Evolutionary conservation across 2,888 invertebrate genomes (phyloP).

Genomic region (Megastigmus dorsalis): DNA sequence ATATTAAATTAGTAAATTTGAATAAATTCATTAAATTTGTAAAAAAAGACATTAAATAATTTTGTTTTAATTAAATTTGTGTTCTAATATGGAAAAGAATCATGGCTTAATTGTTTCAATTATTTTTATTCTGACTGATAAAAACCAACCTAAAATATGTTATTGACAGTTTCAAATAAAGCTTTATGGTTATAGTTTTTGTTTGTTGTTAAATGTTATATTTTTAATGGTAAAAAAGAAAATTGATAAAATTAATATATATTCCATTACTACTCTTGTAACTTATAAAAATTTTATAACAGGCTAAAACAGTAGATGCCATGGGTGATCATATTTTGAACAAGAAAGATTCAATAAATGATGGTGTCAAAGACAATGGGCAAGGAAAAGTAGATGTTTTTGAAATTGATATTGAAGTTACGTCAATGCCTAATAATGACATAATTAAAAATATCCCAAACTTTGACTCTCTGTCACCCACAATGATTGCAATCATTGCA

Average conservation of each 20-base stretch:
- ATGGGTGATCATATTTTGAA: constrained; percentile 19
- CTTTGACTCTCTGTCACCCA: background rate
- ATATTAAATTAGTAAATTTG: constrained; percentile 14
- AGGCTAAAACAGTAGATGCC: background rate
- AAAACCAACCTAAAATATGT: constrained; percentile 37
- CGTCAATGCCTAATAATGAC: constrained; percentile 10
- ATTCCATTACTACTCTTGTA: too few species aligned
- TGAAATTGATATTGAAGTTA: constrained; percentile 32
- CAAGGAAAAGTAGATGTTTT: constrained; percentile 27
- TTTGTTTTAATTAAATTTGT: background rate
- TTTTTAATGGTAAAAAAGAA: too few species aligned
- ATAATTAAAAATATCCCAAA: background rate
- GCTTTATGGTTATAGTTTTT: background rate
- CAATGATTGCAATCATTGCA: constrained; percentile 34
- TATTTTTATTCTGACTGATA: background rate
- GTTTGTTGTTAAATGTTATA: too few species aligned
- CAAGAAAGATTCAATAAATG: background rate
- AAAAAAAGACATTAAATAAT: background rate
- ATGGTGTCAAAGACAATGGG: background rate
- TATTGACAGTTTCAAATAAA: constrained; percentile 5
- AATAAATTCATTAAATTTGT: background rate
- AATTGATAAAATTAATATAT: too few species aligned
- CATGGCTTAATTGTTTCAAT: background rate
- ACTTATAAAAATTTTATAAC: background rate
- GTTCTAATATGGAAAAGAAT: background rate